Percentiles rank a stretch among this genome's conserved stretches.
These are phyloP conservation scores for Criorhina ranunculi DNA, from an alignment of 2,888 invertebrate genomes.

Conservation along the genomic window DNA sequence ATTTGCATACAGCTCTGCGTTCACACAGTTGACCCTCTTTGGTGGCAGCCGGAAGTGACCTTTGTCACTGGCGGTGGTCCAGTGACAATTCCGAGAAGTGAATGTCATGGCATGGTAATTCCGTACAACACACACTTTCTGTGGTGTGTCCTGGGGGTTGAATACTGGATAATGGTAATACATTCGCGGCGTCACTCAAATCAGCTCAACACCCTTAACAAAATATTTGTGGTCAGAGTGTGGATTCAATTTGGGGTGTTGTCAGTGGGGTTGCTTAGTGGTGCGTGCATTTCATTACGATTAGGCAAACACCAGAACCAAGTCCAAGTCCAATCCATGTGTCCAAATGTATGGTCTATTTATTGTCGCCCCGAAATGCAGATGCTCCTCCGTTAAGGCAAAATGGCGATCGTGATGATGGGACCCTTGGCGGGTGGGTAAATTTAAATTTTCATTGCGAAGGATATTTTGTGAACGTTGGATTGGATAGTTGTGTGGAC, in stretches of 20 bases:
- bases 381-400: conserved; percentile 4
- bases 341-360: conserved; percentile 23
- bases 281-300: conserved; percentile 71
- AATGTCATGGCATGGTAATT: conserved; percentile 34
- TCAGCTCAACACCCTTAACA: conserved; percentile 74
- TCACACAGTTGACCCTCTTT: conserved; percentile 20
- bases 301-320: conserved; percentile 54
- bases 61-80: conserved; percentile 37
- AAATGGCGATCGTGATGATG: too few species aligned
- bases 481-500: conserved; percentile 48
- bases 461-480: not conserved
- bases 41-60: conserved; percentile 35
- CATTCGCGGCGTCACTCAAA: conserved; percentile 71
- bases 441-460: too few species aligned
- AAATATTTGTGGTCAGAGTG: conserved; percentile 72
- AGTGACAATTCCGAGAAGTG: conserved; percentile 32
- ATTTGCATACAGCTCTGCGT: conserved; percentile 46
- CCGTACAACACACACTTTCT: conserved; percentile 17
- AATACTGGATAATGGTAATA: conserved; percentile 41
- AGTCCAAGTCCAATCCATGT: conserved; percentile 27
- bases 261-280: conserved; percentile 56
- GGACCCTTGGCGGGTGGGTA: too few species aligned
- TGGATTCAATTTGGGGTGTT: conserved; percentile 75
- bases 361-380: conserved; percentile 18
- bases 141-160: conserved; percentile 28